Base-by-base conservation (phyloP, 2,888 invertebrate species). In the Tachystola acroxantha region DNA sequence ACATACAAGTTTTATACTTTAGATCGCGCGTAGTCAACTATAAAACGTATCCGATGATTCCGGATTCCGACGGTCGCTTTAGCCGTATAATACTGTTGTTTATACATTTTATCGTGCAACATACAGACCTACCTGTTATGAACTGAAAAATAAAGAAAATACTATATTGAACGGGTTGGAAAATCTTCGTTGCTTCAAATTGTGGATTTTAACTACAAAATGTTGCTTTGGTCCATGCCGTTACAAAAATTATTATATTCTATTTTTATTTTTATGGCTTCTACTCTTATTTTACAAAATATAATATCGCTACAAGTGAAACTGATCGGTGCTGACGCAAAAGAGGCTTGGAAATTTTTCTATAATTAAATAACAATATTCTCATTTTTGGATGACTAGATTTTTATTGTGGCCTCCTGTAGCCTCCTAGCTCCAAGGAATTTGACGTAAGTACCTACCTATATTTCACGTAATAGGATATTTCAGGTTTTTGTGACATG, bases 1-100 rank as follows among this genome's bases (percentile, higher is more conserved):
- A 50, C 43, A 37, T 43, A 39, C 34, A 44, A 32, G 43, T 50
- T 53, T 50, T 50, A 53, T 43, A 45, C 39, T 34, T 27, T 22
- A 32, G 41, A 38, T 37, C 40, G 37, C 40, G 32, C 43, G 40
- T 36, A 45, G 35, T 41, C 34, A 32, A 30, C 41, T 42, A 44
- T 48, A 45, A 52, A 52, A 47, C 41, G 42, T 36, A 40, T 40
- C 36, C 42, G 42, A 40, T 48, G 45, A 48, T 40, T 34, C 28
- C 12, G 22, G 36, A 32, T 32, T 28, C 29, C 35, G 25, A 37
- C 32, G 35, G 36, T 40, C 34, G 38, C 41, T 43, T 42, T 45
- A 37, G 10, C 28, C 37, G 31, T 45, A 36, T 43, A 38, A 45
- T 37, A 37, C 25, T 40, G 33, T 40, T 44, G 44, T 44, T 40